Conservation (phyloP, 23 tunicate species). For the Corella eumyota region DNA sequence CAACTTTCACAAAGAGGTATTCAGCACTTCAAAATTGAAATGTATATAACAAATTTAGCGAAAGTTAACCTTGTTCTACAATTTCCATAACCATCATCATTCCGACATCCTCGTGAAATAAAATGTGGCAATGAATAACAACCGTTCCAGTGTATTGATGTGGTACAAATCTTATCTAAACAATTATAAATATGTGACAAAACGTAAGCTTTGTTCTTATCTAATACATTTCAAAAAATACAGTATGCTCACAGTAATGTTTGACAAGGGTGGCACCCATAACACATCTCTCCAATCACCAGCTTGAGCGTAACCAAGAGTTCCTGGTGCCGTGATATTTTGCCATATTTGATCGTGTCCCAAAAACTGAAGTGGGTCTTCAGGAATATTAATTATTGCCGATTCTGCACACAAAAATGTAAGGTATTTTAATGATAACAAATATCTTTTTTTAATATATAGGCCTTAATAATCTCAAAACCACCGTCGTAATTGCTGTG, state of each 20-base stretch:
- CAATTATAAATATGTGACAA: no score
- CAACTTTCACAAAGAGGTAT: no score
- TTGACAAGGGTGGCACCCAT: constrained; percentile 22
- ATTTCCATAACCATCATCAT: constrained; percentile 38
- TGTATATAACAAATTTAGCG: no score
- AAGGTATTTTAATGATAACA: no score
- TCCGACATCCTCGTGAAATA: constrained; percentile 21
- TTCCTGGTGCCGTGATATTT: neutral
- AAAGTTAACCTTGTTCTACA: neutral
- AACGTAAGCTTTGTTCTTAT: no score
- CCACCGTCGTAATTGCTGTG: neutral
- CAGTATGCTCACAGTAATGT: constrained; percentile 34
- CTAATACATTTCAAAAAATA: no score
- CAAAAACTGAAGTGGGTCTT: neutral
- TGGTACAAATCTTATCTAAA: constrained; percentile 17
- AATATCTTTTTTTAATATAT: no score
- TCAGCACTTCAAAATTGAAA: no score
- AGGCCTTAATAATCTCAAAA: no score
- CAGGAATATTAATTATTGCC: neutral
- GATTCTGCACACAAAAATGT: no score
- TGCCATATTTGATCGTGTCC: constrained; percentile 20
- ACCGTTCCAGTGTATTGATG: constrained; percentile 28
- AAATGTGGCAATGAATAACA: constrained; percentile 39
- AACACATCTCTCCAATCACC: constrained; percentile 28
- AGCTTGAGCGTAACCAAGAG: constrained; percentile 26